Evolutionary conservation across 2,113 vertebrate species (phyloP), one percentile per base, ranked within the genome.

Genomic region (Toxostoma redivivum): DNA sequence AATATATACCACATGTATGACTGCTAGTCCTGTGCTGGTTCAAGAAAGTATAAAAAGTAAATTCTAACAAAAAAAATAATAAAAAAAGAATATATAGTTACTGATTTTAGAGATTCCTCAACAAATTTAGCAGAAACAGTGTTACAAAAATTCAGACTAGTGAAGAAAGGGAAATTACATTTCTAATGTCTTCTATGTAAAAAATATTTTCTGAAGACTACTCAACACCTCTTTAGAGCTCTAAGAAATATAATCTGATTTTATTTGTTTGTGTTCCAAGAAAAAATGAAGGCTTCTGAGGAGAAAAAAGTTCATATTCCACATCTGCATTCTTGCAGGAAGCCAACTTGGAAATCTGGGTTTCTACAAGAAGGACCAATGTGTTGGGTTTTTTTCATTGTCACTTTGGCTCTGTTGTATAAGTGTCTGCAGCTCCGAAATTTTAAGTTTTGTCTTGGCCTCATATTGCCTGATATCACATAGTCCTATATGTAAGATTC

Each of bases 61-160:
- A 72, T 48, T 73, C 3, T 18, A 53, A 38, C 5, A 30, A 51
- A 62, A 60, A 17, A 0, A 58, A 28, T 3, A 51, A 33, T 18
- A 9, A n/a, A 35, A 42, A 35, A 31, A 6, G 0, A 12, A 81
- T 33, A 0, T 11, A 21, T 28, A 35, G 1, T 35, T 45, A 47
- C 25, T 69, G 6, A 0, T 9, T 76, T 86, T 65, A 53, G 40
- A 81, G 10, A 2, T 70, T 65, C 12, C 74, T 10, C 31, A 50
- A 57, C 7, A 88, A 70, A 54, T 87, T 71, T 42, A n/a, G 17
- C 13, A 70, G 22, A 44, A 61, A 44, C 15, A 7, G 4, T 70
- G 21, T 13, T 71, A 71, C 11, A 71, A 79, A 85, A 80, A 30
- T 54, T 42, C 8, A 44, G 38, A 44, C 3, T 31, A 45, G 50